phyloP scores from a whole-genome alignment of 2,113 vertebrate species.

The Micromys minutus region DNA sequence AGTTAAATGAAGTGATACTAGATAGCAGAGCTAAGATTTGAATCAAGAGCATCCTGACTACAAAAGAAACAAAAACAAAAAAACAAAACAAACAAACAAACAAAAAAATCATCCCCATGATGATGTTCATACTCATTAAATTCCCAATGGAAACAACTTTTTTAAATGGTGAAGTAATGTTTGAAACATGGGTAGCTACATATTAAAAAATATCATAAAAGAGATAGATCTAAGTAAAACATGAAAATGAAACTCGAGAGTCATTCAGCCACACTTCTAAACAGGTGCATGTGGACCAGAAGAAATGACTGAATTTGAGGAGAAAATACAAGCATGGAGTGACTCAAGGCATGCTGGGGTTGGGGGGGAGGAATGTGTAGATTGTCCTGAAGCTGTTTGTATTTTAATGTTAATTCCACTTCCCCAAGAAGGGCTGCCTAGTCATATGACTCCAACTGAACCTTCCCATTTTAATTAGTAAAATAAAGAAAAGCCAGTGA shows the following conservation, averaged over 20 bases:
- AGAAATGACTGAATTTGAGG: not conserved
- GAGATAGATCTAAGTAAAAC: not conserved
- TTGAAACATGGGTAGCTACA: slow-evolving; percentile 7
- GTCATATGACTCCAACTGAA: no score
- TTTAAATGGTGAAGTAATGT: not conserved
- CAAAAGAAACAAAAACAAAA: not conserved
- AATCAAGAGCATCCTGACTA: not conserved
- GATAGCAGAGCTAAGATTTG: not conserved
- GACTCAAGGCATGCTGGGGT: not conserved
- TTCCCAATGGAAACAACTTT: not conserved
- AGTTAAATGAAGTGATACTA: not conserved
- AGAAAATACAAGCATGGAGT: not conserved
- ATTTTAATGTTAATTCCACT: no score
- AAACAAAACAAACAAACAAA: no score
- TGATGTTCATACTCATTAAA: not conserved
- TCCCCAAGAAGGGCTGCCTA: no score
- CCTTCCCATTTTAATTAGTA: no score
- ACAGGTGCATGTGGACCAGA: not conserved
- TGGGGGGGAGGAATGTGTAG: no score
- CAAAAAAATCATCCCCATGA: not conserved
- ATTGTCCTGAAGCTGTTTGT: no score
- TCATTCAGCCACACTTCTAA: not conserved
- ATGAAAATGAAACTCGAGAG: slow-evolving; percentile 12
- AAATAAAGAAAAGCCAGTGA: no score
- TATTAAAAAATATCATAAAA: not conserved